These are phyloP conservation scores for Drosophila jambulina DNA, from an alignment of 1,140 invertebrate species.

Conservation along the genomic window DNA sequence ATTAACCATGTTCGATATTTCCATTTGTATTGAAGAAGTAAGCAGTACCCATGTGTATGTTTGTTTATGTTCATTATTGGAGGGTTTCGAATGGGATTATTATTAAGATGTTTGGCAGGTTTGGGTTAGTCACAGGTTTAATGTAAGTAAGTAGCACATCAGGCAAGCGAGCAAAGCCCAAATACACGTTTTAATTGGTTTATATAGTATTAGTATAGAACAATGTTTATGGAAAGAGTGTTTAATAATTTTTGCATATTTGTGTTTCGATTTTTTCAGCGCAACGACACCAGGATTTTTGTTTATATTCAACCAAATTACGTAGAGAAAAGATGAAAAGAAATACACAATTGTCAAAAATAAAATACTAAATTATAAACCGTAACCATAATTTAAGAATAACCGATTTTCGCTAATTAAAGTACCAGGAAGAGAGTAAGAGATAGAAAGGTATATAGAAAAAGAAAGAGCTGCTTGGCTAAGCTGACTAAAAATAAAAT, in stretches of 20 bases:
- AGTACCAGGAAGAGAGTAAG: constrained; percentile 50
- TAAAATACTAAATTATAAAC: constrained; percentile 73
- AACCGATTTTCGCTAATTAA: constrained; percentile 58
- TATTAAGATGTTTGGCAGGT: constrained; percentile 26
- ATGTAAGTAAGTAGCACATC: constrained; percentile 61
- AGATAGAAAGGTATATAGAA: constrained; percentile 21
- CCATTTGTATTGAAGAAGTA: constrained; percentile 63
- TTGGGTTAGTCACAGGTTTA: constrained; percentile 47
- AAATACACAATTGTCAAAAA: constrained; percentile 81
- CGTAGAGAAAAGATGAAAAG: constrained; percentile 76
- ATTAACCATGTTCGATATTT: constrained; percentile 62
- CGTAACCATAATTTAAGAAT: constrained; percentile 70
- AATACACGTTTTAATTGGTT: constrained; percentile 51
- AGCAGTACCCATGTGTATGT: constrained; percentile 74
- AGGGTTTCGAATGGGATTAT: constrained; percentile 32
- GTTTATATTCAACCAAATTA: constrained; percentile 51
- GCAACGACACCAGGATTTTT: constrained; percentile 78
- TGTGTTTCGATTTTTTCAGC: constrained; percentile 62
- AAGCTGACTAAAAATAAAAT: constrained; percentile 61
- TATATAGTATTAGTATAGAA: constrained; percentile 52
- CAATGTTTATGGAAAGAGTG: constrained; percentile 49
- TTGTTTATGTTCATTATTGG: constrained; percentile 41
- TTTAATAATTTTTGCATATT: constrained; percentile 63
- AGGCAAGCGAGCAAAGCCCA: constrained; percentile 80
- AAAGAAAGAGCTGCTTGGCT: constrained; percentile 61